Conservation (phyloP, 2,797 vertebrate species). For the Vireo griseus region DNA sequence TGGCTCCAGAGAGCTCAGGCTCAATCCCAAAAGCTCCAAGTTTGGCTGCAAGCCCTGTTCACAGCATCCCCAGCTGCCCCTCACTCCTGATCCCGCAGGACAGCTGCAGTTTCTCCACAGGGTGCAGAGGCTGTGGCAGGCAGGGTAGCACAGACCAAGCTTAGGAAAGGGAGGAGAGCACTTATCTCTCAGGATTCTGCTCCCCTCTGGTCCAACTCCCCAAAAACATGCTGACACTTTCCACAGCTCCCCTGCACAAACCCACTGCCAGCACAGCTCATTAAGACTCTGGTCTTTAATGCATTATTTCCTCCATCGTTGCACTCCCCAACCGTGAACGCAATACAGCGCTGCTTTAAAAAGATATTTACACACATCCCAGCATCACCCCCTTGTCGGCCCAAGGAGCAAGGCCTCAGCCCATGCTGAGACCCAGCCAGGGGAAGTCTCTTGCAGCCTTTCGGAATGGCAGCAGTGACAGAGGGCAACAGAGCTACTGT, state of each 20-base stretch:
- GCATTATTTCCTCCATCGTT: background rate
- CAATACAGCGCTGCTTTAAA: background rate
- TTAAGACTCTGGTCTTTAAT: slow-evolving; percentile 58
- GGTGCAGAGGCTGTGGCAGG: background rate
- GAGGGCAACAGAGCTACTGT: background rate
- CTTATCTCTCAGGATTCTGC: background rate
- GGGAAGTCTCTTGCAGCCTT: slow-evolving; percentile 1
- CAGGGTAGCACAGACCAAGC: background rate
- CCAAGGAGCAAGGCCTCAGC: background rate
- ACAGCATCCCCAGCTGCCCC: background rate
- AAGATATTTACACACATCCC: slow-evolving; percentile 7
- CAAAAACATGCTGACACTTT: background rate
- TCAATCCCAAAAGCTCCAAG: background rate
- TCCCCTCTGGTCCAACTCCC: background rate
- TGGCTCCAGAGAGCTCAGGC: background rate
- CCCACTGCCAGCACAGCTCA: rapidly evolving
- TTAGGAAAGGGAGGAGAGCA: background rate
- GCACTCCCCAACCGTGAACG: background rate
- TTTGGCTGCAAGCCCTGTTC: background rate
- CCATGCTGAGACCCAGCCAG: background rate
- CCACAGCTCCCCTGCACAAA: background rate
- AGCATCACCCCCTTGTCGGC: background rate
- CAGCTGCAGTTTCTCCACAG: background rate
- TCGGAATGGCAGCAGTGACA: background rate
- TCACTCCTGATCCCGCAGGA: rapidly evolving